These are phyloP conservation scores for Listronotus oregonensis DNA, from an alignment of 1,140 invertebrate genomes.

Conservation along the genomic window DNA sequence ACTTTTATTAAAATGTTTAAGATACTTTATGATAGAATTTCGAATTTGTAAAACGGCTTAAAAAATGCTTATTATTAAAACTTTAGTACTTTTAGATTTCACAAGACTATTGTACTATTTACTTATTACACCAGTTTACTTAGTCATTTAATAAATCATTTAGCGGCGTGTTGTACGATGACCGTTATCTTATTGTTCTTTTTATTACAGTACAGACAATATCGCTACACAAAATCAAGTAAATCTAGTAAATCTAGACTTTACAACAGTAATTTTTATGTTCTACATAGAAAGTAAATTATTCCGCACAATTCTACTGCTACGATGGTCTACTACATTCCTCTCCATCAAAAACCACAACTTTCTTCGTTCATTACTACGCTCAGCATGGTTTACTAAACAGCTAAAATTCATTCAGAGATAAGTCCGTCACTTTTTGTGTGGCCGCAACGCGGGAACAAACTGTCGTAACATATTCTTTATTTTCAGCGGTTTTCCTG, in stretches of 20 bases:
- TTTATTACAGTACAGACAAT: too few relatives aligned
- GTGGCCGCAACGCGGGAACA: constrained; percentile 1
- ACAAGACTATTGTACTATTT: too few relatives aligned
- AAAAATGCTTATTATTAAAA: too few relatives aligned
- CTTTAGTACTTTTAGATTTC: too few relatives aligned
- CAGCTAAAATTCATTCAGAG: constrained; percentile 9
- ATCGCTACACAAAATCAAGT: not conserved
- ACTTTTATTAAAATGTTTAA: too few relatives aligned
- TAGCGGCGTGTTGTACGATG: too few relatives aligned
- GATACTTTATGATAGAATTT: too few relatives aligned
- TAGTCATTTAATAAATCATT: too few relatives aligned
- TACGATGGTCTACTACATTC: not conserved
- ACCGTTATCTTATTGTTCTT: too few relatives aligned
- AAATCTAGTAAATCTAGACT: not conserved
- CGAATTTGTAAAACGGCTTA: too few relatives aligned
- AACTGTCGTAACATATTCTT: constrained; percentile 7
- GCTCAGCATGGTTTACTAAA: constrained; percentile 9
- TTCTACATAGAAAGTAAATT: constrained; percentile 24
- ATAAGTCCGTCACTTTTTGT: constrained; percentile 3
- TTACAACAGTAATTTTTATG: not conserved
- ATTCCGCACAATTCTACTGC: not conserved
- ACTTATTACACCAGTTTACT: too few relatives aligned
- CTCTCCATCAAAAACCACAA: constrained; percentile 2
- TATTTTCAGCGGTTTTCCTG: not conserved
- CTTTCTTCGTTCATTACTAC: constrained; percentile 16